Conservation (phyloP, 2,888 invertebrate species). For the Trachelus tabidus region DNA sequence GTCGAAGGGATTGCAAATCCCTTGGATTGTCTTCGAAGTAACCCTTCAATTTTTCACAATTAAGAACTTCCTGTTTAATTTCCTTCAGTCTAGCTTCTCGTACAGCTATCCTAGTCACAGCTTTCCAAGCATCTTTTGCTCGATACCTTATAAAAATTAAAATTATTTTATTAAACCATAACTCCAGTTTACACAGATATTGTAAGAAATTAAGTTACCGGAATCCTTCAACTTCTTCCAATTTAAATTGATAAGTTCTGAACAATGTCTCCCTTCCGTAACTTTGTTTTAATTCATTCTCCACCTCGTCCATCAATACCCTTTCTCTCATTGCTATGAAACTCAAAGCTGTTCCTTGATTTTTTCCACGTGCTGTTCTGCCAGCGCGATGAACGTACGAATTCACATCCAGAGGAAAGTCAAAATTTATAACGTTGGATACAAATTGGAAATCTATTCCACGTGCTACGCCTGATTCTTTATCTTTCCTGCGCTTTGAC, state of each 20-base stretch:
- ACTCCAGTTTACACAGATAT: background rate
- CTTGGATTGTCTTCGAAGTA: constrained; percentile 94
- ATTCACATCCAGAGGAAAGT: constrained; percentile 90
- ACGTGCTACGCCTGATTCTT: constrained; percentile 94
- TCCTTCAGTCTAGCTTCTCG: constrained; percentile 95
- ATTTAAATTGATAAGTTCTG: constrained; percentile 91
- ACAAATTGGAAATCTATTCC: constrained; percentile 99
- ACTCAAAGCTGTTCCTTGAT: constrained; percentile 88
- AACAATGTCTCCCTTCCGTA: constrained; percentile 71
- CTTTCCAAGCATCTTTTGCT: constrained; percentile 94
- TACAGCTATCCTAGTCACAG: constrained; percentile 93
- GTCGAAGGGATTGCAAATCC: constrained; percentile 85
- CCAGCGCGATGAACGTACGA: constrained; percentile 98
- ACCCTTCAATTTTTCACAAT: constrained; percentile 90
- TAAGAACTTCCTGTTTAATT: constrained; percentile 93
- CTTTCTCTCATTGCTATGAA: constrained; percentile 88
- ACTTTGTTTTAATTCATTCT: constrained; percentile 77
- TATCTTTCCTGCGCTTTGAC: constrained; percentile 79
- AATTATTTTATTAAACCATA: background rate
- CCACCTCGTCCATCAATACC: constrained; percentile 78
- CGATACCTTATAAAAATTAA: constrained; percentile 72
- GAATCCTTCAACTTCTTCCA: constrained; percentile 97
- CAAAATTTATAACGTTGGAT: constrained; percentile 98
- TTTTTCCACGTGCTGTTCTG: constrained; percentile 87
- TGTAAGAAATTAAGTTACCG: constrained; percentile 59